Conservation (phyloP, 2,888 invertebrate species). For the Ischnus inquisitorius region DNA sequence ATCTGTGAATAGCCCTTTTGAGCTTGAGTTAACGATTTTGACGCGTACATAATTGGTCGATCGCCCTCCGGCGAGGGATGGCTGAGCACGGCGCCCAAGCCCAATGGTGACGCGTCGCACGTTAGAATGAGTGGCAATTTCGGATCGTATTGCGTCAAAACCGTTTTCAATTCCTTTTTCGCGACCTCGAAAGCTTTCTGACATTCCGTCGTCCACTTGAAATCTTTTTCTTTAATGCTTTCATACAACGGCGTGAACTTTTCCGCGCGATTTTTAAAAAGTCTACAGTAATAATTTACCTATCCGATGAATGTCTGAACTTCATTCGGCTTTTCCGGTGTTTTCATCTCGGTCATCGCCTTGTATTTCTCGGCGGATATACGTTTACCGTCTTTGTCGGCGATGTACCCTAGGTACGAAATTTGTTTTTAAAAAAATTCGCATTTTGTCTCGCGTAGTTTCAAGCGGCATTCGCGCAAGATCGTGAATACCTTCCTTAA, state of each 20-base stretch:
- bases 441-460: neutral
- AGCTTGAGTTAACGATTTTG: conserved; percentile 64
- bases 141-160: conserved; percentile 38
- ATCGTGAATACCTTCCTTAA: neutral
- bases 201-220: neutral
- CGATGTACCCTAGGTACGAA: neutral
- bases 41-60: conserved; percentile 71
- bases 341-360: neutral
- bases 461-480: neutral
- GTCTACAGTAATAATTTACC: conserved; percentile 10
- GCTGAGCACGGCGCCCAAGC: conserved; percentile 76
- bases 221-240: neutral
- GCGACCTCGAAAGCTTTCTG: neutral
- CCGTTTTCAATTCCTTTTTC: neutral
- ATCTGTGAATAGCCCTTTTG: conserved; percentile 73
- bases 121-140: conserved; percentile 50
- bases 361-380: neutral
- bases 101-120: conserved; percentile 81
- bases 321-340: neutral
- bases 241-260: neutral
- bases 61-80: conserved; percentile 68
- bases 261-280: conserved; percentile 9
- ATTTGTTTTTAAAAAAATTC: conserved; percentile 12
- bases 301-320: neutral
- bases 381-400: neutral